Evolutionary conservation across 2,888 invertebrate genomes (phyloP).

Genomic region (Cephus sareptanus): DNA sequence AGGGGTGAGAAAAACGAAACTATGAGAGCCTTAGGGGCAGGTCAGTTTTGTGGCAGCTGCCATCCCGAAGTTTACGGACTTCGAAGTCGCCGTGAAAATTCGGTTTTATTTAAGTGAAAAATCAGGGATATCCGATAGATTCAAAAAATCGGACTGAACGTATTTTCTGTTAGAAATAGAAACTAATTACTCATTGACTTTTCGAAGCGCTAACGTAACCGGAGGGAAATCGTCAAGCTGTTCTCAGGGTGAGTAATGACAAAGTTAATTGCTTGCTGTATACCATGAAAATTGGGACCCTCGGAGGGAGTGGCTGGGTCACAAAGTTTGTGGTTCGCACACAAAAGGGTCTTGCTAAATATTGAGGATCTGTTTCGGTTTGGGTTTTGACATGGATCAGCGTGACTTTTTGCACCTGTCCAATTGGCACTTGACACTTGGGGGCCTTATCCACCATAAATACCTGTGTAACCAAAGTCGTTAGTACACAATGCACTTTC

Average conservation of each 20-base stretch:
- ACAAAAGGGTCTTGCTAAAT: not conserved
- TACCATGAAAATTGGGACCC: not conserved
- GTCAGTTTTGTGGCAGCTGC: slow-evolving; percentile 6
- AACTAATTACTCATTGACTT: not conserved
- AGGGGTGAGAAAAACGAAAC: slow-evolving; percentile 4
- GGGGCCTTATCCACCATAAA: not conserved
- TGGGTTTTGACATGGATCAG: not conserved
- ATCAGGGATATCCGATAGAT: not conserved
- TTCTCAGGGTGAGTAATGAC: not conserved
- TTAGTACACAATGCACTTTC: not conserved
- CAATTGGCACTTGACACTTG: not conserved
- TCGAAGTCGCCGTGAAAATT: not conserved
- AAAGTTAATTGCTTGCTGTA: not conserved
- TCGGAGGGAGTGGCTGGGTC: not conserved
- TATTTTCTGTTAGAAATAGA: not conserved
- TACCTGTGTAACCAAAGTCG: not conserved
- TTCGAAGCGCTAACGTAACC: not conserved
- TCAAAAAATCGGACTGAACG: not conserved
- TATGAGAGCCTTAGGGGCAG: not conserved
- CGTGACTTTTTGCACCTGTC: not conserved
- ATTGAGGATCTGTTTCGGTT: not conserved
- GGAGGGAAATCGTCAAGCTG: not conserved
- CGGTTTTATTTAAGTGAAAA: not conserved
- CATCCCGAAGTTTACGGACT: not conserved
- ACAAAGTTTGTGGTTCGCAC: not conserved